Conservation (phyloP, 2,113 vertebrate genomes). For the Embiotoca jacksoni region DNA sequence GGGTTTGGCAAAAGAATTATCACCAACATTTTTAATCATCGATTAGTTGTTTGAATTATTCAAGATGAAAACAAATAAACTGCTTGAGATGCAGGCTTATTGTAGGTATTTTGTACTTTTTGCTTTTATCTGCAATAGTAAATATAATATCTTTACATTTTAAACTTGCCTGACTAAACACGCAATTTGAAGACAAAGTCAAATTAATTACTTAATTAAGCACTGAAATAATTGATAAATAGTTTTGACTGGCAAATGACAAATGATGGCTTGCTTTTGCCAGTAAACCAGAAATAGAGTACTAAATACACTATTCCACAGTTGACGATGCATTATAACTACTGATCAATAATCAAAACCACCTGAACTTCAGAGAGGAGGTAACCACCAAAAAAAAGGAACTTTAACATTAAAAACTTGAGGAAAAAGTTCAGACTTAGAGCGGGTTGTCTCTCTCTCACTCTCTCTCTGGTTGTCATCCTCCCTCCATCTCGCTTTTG, state of each 20-base stretch:
- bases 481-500: conserved; percentile 27
- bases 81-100: background rate
- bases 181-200: background rate
- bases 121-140: too few relatives aligned
- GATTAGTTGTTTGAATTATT: background rate
- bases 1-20: background rate
- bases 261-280: too few relatives aligned
- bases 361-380: too few relatives aligned
- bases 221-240: background rate
- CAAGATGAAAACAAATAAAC: background rate
- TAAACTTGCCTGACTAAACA: too few relatives aligned
- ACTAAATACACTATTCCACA: too few relatives aligned
- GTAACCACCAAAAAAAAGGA: background rate
- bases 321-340: too few relatives aligned
- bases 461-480: background rate
- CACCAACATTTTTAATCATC: background rate
- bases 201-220: background rate
- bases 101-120: background rate
- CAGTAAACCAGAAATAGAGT: too few relatives aligned
- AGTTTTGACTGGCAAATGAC: too few relatives aligned
- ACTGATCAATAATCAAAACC: too few relatives aligned
- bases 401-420: background rate
- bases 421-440: background rate
- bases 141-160: too few relatives aligned
- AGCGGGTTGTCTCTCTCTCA: background rate